A percentile compares a stretch with the other conserved stretches of the same genome.
Conservation (phyloP, 2,113 vertebrate genomes). For the Corydoras sp. region DNA sequence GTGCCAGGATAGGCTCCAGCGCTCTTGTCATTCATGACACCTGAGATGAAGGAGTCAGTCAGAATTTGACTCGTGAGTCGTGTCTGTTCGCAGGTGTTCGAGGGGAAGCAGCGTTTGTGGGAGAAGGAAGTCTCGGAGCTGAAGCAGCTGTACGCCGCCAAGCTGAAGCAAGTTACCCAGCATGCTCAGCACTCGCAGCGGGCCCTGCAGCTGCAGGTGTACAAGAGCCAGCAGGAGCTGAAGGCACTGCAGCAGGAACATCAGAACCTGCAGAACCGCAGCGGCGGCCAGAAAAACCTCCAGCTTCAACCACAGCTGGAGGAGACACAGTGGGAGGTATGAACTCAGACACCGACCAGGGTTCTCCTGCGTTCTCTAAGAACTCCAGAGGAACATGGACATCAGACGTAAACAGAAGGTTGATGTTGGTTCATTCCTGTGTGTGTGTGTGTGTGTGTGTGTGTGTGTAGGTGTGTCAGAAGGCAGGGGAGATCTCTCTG, state of each 20-base stretch:
- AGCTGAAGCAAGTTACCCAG: conserved; percentile 89
- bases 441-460: background rate
- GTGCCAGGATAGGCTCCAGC: too few relatives aligned
- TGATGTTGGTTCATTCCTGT: background rate
- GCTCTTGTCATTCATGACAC: too few relatives aligned
- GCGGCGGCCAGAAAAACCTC: conserved; percentile 30
- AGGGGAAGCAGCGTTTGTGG: conserved; percentile 92
- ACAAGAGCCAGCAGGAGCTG: conserved; percentile 87
- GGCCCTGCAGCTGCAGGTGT: conserved; percentile 85
- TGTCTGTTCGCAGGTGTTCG: conserved; percentile 71
- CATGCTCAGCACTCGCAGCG: conserved; percentile 87
- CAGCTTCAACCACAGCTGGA: conserved; percentile 72
- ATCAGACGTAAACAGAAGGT: background rate
- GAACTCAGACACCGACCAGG: conserved; percentile 18
- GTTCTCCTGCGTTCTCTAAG: background rate
- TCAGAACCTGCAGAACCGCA: conserved; percentile 47
- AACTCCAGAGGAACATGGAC: too few relatives aligned
- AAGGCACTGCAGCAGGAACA: conserved; percentile 65
- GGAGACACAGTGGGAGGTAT: conserved; percentile 93
- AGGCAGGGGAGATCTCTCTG: conserved; percentile 88
- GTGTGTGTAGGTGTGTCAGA: conserved; percentile 98
- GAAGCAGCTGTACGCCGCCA: conserved; percentile 82
- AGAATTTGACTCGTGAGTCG: background rate
- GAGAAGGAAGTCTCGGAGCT: conserved; percentile 88
- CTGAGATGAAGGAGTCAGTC: too few relatives aligned